phyloP scores from a whole-genome alignment of 1,140 invertebrate genomes.

The Drosophila pseudoobscura region DNA sequence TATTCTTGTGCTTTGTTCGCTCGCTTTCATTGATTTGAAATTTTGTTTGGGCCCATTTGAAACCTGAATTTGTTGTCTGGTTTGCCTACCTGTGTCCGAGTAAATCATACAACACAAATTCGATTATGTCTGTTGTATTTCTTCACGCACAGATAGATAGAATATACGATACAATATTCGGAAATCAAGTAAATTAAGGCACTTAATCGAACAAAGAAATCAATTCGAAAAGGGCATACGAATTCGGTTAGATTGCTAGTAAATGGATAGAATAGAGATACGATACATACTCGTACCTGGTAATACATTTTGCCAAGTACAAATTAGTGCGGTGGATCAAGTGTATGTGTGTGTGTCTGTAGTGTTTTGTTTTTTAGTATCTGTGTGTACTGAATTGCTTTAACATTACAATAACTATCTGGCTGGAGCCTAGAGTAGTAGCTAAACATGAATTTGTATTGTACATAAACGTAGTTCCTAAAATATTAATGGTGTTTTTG shows the following conservation, averaged over 20 bases:
- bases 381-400: constrained; percentile 35
- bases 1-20: constrained; percentile 38
- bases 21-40: constrained; percentile 48
- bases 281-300: not conserved
- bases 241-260: constrained; percentile 47
- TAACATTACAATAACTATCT: constrained; percentile 44
- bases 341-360: constrained; percentile 29
- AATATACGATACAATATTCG: constrained; percentile 3
- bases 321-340: constrained; percentile 72
- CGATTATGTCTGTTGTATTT: constrained; percentile 30
- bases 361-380: constrained; percentile 1
- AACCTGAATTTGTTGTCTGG: constrained; percentile 69
- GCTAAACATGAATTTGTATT: constrained; percentile 58
- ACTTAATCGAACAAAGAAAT: constrained; percentile 66
- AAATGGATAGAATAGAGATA: constrained; percentile 45
- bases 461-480: constrained; percentile 67
- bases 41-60: constrained; percentile 73
- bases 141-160: constrained; percentile 34
- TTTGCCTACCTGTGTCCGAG: constrained; percentile 27
- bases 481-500: constrained; percentile 53
- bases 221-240: constrained; percentile 21
- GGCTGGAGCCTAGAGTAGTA: constrained; percentile 46
- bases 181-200: constrained; percentile 74
- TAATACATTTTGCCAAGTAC: constrained; percentile 55
- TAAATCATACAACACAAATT: constrained; percentile 58